Conservation (phyloP, 2,888 invertebrate genomes). For the Trichogramma dendrolimi region DNA sequence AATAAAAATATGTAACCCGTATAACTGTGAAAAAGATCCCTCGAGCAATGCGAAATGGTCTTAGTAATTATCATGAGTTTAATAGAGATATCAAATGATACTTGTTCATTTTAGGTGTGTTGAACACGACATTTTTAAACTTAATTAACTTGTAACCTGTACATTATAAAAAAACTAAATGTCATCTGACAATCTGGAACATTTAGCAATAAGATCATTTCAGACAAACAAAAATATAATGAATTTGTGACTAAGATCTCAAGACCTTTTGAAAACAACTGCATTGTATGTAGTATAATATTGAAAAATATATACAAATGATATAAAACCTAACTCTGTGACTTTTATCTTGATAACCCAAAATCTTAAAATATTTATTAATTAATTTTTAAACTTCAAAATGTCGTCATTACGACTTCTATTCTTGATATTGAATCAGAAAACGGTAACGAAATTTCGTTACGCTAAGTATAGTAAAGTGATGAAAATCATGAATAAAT, state of each 20-base stretch:
- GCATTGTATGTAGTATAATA: slow-evolving; percentile 25
- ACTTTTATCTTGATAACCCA: no score
- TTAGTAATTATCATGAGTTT: no score
- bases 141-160: background rate
- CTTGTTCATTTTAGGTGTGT: no score
- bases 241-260: slow-evolving; percentile 14
- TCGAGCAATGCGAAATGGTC: background rate
- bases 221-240: slow-evolving; percentile 11
- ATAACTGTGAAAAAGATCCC: slow-evolving; percentile 13
- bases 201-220: slow-evolving; percentile 8
- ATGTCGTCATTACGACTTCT: no score
- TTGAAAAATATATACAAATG: background rate
- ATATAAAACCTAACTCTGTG: no score
- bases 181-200: slow-evolving; percentile 12
- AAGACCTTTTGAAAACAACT: slow-evolving; percentile 22
- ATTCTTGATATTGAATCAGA: no score
- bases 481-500: no score
- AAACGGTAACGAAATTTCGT: no score
- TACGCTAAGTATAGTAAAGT: no score
- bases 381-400: no score
- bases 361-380: no score
- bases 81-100: no score
- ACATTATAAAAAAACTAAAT: slow-evolving; percentile 1
- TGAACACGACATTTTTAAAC: background rate
- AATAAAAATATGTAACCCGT: background rate